Evolutionary conservation across 2,113 vertebrate species (phyloP).

Genomic region (Melozone crissalis): DNA sequence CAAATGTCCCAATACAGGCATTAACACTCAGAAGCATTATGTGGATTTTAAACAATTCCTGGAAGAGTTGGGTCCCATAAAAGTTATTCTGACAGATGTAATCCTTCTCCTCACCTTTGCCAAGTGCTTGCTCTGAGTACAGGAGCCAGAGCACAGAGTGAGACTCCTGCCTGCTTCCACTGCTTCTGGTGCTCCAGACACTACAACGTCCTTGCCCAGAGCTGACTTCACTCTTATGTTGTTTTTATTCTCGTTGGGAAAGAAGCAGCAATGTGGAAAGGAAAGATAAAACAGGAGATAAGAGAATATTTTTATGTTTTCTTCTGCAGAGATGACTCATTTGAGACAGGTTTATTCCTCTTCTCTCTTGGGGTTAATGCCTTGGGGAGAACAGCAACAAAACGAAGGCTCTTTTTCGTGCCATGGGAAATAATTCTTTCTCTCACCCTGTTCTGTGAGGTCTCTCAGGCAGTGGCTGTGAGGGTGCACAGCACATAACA

Average conservation of each 20-base stretch:
- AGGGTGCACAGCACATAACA: not conserved
- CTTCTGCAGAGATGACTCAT: not conserved
- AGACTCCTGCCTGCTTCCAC: slow-evolving; percentile 14
- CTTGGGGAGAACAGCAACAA: not conserved
- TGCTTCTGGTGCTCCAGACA: slow-evolving; percentile 29
- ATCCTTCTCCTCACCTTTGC: slow-evolving; percentile 22
- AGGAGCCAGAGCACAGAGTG: not conserved
- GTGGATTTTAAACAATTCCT: slow-evolving; percentile 56
- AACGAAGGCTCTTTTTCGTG: not conserved
- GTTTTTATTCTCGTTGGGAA: slow-evolving; percentile 18
- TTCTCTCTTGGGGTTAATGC: not conserved
- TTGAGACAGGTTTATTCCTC: slow-evolving; percentile 6
- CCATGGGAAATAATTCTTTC: not conserved
- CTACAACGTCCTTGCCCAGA: not conserved
- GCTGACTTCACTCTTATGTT: slow-evolving; percentile 1
- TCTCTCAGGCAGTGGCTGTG: not conserved
- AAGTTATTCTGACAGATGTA: slow-evolving; percentile 53
- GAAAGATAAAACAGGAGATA: slow-evolving; percentile 40
- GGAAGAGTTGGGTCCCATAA: slow-evolving; percentile 43
- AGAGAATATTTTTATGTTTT: not conserved
- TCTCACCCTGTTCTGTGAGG: not conserved
- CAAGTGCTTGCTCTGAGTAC: slow-evolving; percentile 5
- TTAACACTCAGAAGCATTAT: slow-evolving; percentile 45
- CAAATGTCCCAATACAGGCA: slow-evolving; percentile 1
- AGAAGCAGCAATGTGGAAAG: not conserved